These are phyloP conservation scores for Carcharodon carcharias DNA, from an alignment of 2,797 vertebrate genomes.

Conservation along the genomic window DNA sequence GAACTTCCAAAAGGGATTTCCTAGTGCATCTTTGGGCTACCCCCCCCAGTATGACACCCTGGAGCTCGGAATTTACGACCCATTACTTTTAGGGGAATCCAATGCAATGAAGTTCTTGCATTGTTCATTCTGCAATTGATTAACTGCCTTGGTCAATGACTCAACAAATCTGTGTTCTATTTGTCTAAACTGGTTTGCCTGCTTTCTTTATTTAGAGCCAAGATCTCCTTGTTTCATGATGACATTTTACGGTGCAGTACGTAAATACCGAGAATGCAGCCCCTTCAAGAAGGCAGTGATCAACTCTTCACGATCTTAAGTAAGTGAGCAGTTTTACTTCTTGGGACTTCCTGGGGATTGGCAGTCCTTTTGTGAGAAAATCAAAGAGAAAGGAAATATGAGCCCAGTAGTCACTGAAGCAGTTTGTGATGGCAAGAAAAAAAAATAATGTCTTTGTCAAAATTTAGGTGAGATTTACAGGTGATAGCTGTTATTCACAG, in stretches of 20 bases:
- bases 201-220: neutral
- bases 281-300: neutral
- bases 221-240: neutral
- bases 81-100: neutral
- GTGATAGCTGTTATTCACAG: neutral
- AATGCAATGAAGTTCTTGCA: neutral
- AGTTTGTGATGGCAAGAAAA: neutral
- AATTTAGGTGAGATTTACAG: neutral
- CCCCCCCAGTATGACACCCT: too few species aligned
- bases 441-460: neutral
- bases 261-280: neutral
- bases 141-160: neutral
- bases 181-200: constrained; percentile 26
- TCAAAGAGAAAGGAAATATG: neutral
- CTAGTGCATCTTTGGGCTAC: too few species aligned
- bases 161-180: neutral
- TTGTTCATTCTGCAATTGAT: constrained; percentile 13
- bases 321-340: neutral
- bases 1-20: too few species aligned
- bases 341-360: neutral
- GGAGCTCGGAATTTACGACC: too few species aligned
- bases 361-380: neutral
- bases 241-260: neutral
- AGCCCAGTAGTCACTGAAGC: neutral
- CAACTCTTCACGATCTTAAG: neutral